Evolutionary conservation across 2,888 invertebrate genomes (phyloP).

Genomic region (Oxystoma pomonae): DNA sequence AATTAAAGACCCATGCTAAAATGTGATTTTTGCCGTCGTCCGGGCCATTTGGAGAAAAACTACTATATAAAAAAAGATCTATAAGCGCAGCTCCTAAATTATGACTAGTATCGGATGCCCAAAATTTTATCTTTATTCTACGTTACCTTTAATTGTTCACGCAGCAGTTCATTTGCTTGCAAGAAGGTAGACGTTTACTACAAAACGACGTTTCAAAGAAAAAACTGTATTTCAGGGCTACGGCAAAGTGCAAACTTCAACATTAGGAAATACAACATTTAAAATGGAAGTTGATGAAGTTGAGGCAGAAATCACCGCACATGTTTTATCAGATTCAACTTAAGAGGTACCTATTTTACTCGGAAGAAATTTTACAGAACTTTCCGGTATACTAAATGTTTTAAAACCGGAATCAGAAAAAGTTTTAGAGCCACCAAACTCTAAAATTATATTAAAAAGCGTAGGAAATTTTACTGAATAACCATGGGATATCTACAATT

Average conservation of each 20-base stretch:
- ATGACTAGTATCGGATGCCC: conserved; percentile 12
- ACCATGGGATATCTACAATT: conserved; percentile 13
- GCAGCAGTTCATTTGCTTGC: conserved; percentile 15
- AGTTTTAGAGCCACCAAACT: not conserved
- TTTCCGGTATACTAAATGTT: conserved; percentile 16
- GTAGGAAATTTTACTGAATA: not conserved
- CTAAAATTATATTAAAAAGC: conserved; percentile 3
- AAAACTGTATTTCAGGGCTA: conserved; percentile 19
- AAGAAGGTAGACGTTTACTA: conserved; percentile 13
- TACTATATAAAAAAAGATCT: not conserved
- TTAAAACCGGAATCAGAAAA: conserved; percentile 1
- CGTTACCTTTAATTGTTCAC: conserved; percentile 24
- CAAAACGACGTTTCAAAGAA: not conserved
- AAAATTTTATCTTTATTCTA: conserved; percentile 17
- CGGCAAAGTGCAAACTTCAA: conserved; percentile 17
- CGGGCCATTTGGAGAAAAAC: conserved; percentile 5
- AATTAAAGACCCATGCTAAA: not conserved
- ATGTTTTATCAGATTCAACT: conserved; percentile 22
- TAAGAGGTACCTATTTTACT: conserved; percentile 24
- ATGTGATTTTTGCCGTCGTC: conserved; percentile 5
- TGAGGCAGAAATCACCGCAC: conserved; percentile 13
- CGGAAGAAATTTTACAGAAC: conserved; percentile 25
- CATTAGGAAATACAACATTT: conserved; percentile 18
- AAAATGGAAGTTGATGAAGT: conserved; percentile 20
- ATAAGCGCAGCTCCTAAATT: not conserved